phyloP scores from a whole-genome alignment of 1,140 invertebrate species.

The Lordiphosa mommai region DNA sequence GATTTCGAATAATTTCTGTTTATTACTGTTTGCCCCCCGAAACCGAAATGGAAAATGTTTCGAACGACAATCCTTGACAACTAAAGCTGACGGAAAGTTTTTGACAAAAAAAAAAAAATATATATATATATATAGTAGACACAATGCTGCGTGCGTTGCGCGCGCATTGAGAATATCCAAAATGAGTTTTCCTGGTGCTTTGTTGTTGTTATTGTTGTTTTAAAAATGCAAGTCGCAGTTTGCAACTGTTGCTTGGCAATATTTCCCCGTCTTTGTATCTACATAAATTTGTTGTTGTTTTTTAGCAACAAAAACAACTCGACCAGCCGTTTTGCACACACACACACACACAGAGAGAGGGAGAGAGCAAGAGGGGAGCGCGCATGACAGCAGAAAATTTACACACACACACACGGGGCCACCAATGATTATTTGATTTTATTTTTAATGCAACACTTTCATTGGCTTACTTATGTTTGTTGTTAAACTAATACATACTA shows the following conservation, averaged over 20 bases:
- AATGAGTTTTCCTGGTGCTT: neutral
- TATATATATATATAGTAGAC: neutral
- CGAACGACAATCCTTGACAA: neutral
- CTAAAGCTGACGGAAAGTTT: neutral
- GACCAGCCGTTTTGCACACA: neutral
- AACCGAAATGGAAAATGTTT: constrained; percentile 1
- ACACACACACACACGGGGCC: constrained; percentile 4
- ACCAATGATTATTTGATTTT: neutral
- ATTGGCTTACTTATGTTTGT: neutral
- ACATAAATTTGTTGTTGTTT: constrained; percentile 24
- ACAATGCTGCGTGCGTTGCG: too few relatives aligned
- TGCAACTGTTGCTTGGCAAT: constrained; percentile 41
- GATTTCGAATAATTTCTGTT: constrained; percentile 20
- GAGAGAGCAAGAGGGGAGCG: constrained; percentile 16
- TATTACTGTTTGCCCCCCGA: neutral
- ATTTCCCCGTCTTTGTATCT: constrained; percentile 25
- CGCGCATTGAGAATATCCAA: neutral
- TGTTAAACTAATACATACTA: neutral
- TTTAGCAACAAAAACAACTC: constrained; percentile 56
- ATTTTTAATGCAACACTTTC: constrained; percentile 10
- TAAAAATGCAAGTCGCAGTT: constrained; percentile 12
- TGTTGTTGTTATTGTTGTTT: neutral
- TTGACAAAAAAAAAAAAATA: neutral
- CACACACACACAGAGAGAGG: constrained; percentile 30
- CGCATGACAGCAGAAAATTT: constrained; percentile 47